Evolutionary conservation across 2,113 vertebrate genomes (phyloP).

Genomic region (Protobothrops mucrosquamatus): DNA sequence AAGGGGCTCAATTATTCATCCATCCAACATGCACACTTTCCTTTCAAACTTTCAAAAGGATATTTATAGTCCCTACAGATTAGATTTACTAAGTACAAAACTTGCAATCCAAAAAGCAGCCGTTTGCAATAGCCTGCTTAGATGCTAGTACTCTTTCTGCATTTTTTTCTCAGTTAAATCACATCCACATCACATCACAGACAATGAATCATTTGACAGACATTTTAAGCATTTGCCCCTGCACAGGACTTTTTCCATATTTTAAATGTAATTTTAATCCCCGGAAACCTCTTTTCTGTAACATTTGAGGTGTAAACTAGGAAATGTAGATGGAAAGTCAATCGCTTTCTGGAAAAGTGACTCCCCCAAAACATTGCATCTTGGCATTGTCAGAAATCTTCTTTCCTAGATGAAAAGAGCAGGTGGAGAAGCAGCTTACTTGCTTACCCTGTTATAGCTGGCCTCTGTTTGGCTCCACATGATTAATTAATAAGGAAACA

Average conservation of each 20-base stretch:
- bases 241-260: not conserved
- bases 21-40: not conserved
- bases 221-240: not conserved
- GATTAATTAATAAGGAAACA: conserved; percentile 9
- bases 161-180: not conserved
- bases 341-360: not conserved
- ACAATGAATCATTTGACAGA: not conserved
- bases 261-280: not conserved
- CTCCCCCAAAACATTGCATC: not conserved
- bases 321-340: not conserved
- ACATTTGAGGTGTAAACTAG: not conserved
- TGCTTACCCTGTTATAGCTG: not conserved
- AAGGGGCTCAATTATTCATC: not conserved
- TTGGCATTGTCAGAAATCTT: not conserved
- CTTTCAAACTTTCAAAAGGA: not conserved
- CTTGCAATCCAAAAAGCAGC: not conserved
- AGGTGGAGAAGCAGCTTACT: not conserved
- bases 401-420: not conserved
- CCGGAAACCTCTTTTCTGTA: not conserved
- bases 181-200: too few species aligned
- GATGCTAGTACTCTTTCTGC: not conserved
- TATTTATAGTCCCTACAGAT: not conserved
- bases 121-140: not conserved
- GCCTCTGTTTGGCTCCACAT: not conserved
- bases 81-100: not conserved